Base-by-base conservation (phyloP, 2,113 vertebrate genomes). In the Astatotilapia flaviijosephi region DNA sequence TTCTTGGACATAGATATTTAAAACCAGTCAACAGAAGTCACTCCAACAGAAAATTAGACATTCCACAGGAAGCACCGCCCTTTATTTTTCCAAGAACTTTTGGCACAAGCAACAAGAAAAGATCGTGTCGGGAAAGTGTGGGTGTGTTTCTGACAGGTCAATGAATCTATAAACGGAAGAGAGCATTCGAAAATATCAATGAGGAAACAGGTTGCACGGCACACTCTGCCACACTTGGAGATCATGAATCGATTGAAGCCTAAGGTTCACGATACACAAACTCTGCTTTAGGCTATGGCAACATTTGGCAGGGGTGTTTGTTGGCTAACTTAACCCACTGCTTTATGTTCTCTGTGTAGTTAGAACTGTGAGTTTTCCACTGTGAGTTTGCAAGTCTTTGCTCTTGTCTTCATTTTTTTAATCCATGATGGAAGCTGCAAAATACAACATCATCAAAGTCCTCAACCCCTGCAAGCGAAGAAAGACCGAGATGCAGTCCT, bases 151-250 rank as follows among this genome's bases (percentile, higher is more conserved):
- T 93, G 91, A 79, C 86, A 93, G 92, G 88, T 92, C 91, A 93
- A 89, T 90, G 45, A 84, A 89, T 93, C 86, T 91, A 85, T 86
- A 90, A 92, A 92, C 80, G 82, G 89, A 91, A 85, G 80, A 81
- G 56, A 88, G 86, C 86, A 77, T 93, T 91, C 75, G 84, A 88
- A 94, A 94, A 94, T 92, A 93, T 93, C 93, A 94, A 86, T 93
- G 73, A 90, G 85, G 73, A 88, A 92, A 58, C 62, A 65, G 91
- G 86, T 93, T 84, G 89, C 84, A 77, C 83, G 19, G 79, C 55
- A 86, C 84, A 85, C 82, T 62, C 80, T 70, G 51, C 45, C 79
- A 60, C 81, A 82, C 80, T 47, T 40, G 35, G 58, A 92, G 56
- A 91, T 91, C 70, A 83, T 49, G 37, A 89, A 92, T 94, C 91